phyloP scores from a whole-genome alignment of 2,797 vertebrate species.

The Ataeniobius toweri region DNA sequence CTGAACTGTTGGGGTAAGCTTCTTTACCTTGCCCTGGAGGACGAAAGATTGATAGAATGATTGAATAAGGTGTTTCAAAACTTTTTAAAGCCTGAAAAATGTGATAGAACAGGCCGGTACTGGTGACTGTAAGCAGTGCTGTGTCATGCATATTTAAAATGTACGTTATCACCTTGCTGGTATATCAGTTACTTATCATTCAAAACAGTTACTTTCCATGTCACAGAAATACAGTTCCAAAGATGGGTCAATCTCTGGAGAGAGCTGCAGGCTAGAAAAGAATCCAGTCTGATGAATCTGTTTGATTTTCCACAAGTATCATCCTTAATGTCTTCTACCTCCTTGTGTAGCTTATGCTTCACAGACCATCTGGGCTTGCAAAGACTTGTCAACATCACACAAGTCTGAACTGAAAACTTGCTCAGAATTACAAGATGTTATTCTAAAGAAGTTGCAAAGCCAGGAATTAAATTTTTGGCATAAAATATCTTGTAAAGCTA shows the following conservation, averaged over 20 bases:
- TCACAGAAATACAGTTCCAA: slow-evolving; percentile 62
- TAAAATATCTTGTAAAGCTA: no score
- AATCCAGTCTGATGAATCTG: slow-evolving; percentile 73
- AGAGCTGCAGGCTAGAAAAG: slow-evolving; percentile 54
- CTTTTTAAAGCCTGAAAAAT: slow-evolving; percentile 31
- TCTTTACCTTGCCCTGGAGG: slow-evolving; percentile 29
- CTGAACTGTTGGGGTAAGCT: slow-evolving; percentile 33
- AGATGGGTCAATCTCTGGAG: slow-evolving; percentile 65
- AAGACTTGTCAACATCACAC: slow-evolving; percentile 25
- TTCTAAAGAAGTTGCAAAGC: slow-evolving; percentile 22
- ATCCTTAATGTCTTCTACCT: slow-evolving; percentile 56
- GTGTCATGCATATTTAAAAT: slow-evolving; percentile 29
- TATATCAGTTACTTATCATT: slow-evolving; percentile 68
- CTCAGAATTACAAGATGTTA: slow-evolving; percentile 42
- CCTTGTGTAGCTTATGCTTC: slow-evolving; percentile 49
- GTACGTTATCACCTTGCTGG: slow-evolving; percentile 43
- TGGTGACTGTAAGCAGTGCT: slow-evolving; percentile 27
- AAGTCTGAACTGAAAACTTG: slow-evolving; percentile 43
- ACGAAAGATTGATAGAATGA: slow-evolving; percentile 14
- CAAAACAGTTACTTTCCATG: slow-evolving; percentile 59
- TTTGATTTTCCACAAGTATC: slow-evolving; percentile 62
- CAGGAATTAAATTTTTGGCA: no score
- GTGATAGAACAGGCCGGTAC: slow-evolving; percentile 9
- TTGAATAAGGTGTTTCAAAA: slow-evolving; percentile 46
- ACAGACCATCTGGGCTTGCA: slow-evolving; percentile 50